These are phyloP conservation scores for Pseudolycoriella hygida DNA, from an alignment of 2,888 invertebrate genomes.

Conservation along the genomic window DNA sequence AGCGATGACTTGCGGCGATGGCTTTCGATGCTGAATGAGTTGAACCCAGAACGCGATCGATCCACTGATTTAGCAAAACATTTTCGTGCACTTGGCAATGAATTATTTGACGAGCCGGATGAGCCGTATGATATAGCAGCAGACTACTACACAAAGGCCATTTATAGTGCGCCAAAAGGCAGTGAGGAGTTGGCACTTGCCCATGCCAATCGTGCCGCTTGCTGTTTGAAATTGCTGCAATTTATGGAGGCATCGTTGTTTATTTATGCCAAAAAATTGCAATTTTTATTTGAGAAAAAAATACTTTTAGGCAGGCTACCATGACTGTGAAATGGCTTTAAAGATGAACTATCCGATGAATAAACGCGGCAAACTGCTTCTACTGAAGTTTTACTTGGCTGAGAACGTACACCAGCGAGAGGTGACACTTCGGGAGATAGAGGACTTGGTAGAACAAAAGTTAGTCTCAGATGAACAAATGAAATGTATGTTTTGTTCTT, in stretches of 20 bases:
- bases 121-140: conserved; percentile 12
- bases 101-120: background rate
- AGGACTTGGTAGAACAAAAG: background rate
- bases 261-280: no score
- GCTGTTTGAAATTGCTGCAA: background rate
- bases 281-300: no score
- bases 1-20: background rate
- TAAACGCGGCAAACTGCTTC: no score
- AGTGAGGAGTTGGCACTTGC: conserved; percentile 16
- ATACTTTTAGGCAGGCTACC: no score
- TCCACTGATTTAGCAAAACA: background rate
- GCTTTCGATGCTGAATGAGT: background rate
- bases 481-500: conserved; percentile 2
- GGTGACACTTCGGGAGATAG: background rate
- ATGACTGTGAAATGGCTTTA: no score
- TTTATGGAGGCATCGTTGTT: background rate
- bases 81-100: background rate
- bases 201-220: conserved; percentile 23
- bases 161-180: conserved; percentile 17
- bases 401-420: no score
- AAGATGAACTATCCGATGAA: no score
- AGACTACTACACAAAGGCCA: conserved; percentile 19
- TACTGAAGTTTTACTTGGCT: no score
- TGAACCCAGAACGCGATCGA: background rate
- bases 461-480: background rate